These are phyloP conservation scores for Phasianus colchicus DNA, from an alignment of 2,113 vertebrate species.

Conservation along the genomic window DNA sequence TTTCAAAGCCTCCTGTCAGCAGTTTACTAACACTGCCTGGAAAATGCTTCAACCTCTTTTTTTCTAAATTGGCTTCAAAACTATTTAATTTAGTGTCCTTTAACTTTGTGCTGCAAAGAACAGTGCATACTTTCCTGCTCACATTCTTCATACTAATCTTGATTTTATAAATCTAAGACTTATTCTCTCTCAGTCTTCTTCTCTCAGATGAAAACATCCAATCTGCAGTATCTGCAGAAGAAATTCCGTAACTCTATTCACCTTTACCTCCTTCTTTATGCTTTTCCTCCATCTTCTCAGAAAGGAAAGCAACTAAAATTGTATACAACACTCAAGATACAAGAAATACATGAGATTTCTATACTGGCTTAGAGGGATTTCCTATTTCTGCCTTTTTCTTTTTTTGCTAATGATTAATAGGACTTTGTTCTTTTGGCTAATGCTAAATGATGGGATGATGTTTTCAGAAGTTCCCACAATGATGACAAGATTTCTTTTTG, in stretches of 20 bases:
- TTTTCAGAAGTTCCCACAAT: constrained; percentile 5
- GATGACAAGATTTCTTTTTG: background rate
- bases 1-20: background rate
- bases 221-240: background rate
- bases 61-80: background rate
- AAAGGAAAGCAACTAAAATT: background rate
- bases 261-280: background rate
- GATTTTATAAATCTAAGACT: background rate
- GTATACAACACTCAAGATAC: background rate
- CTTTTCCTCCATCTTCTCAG: background rate
- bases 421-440: background rate
- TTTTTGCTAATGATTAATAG: background rate
- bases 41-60: background rate
- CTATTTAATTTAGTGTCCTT: background rate
- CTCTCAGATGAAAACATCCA: background rate
- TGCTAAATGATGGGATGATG: background rate
- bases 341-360: background rate
- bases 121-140: background rate
- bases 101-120: background rate
- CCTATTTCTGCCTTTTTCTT: background rate
- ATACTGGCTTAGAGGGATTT: background rate
- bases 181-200: background rate
- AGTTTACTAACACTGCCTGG: background rate
- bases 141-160: background rate
- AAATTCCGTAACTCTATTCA: background rate